phyloP scores from a whole-genome alignment of 2,113 vertebrate species.

The Butastur rufipennis region DNA sequence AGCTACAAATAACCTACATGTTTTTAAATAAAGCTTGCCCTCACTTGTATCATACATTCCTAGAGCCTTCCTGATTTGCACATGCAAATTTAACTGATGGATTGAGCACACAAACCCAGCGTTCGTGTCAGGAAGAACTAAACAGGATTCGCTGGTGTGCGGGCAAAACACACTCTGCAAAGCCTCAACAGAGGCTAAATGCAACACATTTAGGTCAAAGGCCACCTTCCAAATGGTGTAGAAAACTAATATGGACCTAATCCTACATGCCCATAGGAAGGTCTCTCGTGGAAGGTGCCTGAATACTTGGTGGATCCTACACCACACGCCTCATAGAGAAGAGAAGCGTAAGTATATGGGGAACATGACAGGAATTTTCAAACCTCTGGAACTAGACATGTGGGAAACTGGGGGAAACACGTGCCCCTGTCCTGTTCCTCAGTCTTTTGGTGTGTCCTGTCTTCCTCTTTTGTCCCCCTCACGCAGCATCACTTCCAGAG shows the following conservation, averaged over 20 bases:
- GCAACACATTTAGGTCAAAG: not conserved
- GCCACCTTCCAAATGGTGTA: not conserved
- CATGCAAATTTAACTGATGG: not conserved
- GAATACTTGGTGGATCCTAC: not conserved
- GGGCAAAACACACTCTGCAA: not conserved
- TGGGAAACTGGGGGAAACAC: not conserved
- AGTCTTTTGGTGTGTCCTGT: not conserved
- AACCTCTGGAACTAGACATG: not conserved
- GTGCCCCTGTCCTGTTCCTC: not conserved
- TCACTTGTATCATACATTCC: not conserved
- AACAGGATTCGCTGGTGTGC: not conserved
- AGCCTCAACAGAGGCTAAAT: not conserved
- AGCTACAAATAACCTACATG: not conserved
- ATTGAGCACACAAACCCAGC: not conserved
- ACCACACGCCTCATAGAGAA: not conserved
- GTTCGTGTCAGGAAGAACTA: not conserved
- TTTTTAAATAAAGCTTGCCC: not conserved
- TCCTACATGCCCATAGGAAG: not conserved
- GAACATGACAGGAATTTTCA: not conserved
- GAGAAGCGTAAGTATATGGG: fast-evolving
- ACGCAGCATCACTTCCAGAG: not conserved
- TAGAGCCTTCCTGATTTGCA: not conserved
- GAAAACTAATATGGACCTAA: not conserved
- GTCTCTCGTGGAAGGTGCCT: not conserved
- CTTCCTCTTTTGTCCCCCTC: not conserved